Evolutionary conservation across 2,113 vertebrate genomes (phyloP).

Genomic region (Indicator indicator): DNA sequence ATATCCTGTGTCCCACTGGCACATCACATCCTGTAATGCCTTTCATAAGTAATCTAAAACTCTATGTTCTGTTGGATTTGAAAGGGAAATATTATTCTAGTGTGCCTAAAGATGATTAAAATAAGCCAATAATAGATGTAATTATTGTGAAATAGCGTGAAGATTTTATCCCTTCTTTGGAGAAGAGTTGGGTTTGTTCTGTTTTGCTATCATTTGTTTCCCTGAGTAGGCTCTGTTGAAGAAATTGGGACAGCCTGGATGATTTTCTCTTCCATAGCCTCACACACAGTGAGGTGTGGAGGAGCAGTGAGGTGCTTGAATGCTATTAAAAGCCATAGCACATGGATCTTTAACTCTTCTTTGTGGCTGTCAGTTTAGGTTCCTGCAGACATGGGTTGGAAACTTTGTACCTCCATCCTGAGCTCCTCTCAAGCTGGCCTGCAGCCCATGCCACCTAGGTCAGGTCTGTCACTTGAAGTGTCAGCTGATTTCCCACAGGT

Average conservation of each 20-base stretch:
- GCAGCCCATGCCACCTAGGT: too few species aligned
- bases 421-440: neutral
- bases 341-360: neutral
- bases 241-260: neutral
- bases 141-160: neutral
- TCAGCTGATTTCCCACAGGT: neutral
- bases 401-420: neutral
- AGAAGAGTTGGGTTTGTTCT: neutral
- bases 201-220: neutral
- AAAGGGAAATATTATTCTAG: neutral
- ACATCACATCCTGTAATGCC: constrained; percentile 2
- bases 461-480: accelerated
- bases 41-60: constrained; percentile 11
- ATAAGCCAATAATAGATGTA: neutral
- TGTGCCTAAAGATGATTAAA: neutral
- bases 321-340: accelerated
- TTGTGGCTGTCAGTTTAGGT: neutral
- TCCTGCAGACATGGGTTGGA: neutral
- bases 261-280: neutral
- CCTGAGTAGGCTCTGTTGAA: neutral
- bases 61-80: neutral
- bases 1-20: constrained; percentile 53
- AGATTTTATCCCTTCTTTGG: neutral
- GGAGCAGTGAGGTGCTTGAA: neutral
- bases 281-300: neutral